Conservation (phyloP, 2,888 invertebrate genomes). For the Isoperla grammatica region DNA sequence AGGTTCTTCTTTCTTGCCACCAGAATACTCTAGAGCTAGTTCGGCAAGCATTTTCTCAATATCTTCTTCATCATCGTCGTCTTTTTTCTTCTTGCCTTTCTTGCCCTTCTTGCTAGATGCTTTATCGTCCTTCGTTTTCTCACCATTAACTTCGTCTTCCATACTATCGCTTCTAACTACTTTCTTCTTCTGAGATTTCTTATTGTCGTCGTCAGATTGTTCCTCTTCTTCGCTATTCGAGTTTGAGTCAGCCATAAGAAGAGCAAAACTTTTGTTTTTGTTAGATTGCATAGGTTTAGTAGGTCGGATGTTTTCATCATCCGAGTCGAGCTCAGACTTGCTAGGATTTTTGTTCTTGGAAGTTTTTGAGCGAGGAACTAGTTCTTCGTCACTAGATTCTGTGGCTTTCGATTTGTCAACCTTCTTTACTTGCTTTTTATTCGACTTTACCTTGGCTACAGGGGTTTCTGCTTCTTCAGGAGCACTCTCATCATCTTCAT, state of each 20-base stretch:
- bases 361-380: not conserved
- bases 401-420: constrained; percentile 7
- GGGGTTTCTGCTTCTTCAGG: not conserved
- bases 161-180: constrained; percentile 18
- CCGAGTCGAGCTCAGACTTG: not conserved
- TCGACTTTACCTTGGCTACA: not conserved
- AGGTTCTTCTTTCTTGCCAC: constrained; percentile 49
- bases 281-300: constrained; percentile 11
- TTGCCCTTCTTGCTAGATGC: constrained; percentile 30
- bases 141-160: constrained; percentile 21
- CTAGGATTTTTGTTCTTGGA: constrained; percentile 1
- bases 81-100: constrained; percentile 52
- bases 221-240: constrained; percentile 1
- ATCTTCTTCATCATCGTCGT: constrained; percentile 65
- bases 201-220: not conserved
- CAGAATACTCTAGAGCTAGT: constrained; percentile 73
- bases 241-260: constrained; percentile 16
- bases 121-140: constrained; percentile 23
- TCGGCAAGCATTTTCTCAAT: constrained; percentile 79
- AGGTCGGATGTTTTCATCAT: not conserved
- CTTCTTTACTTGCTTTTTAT: not conserved
- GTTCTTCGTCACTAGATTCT: constrained; percentile 1
- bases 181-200: not conserved
- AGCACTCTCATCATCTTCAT: constrained; percentile 26
- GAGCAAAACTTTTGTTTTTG: constrained; percentile 22